phyloP scores from a whole-genome alignment of 1,140 invertebrate genomes.

The Drosophila azteca region DNA sequence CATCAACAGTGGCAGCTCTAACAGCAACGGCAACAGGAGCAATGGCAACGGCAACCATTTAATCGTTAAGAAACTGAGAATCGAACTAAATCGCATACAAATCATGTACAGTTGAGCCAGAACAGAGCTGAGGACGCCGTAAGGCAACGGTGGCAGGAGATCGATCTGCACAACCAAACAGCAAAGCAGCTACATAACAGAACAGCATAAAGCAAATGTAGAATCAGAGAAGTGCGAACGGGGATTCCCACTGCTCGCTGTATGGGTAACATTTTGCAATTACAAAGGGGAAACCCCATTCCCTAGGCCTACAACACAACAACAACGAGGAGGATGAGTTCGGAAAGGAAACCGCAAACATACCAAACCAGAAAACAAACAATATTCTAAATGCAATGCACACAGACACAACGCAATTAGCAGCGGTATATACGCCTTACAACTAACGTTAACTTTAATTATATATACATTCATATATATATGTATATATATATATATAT shows the following conservation, averaged over 20 bases:
- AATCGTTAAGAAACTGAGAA: constrained; percentile 64
- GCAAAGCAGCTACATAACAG: too few species aligned
- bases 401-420: constrained; percentile 60
- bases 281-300: too few species aligned
- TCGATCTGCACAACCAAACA: too few species aligned
- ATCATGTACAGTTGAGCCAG: constrained; percentile 61
- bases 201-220: too few species aligned
- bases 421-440: constrained; percentile 72
- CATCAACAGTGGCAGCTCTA: background rate
- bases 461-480: constrained; percentile 18
- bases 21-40: constrained; percentile 14
- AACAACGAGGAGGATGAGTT: constrained; percentile 2
- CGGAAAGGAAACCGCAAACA: constrained; percentile 4
- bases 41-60: constrained; percentile 41
- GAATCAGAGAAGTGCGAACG: too few species aligned
- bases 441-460: constrained; percentile 39
- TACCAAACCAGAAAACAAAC: constrained; percentile 23
- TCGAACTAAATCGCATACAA: constrained; percentile 69
- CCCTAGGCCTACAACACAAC: background rate
- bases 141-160: too few species aligned
- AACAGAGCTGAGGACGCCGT: too few species aligned
- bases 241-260: too few species aligned
- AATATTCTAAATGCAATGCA: constrained; percentile 64
- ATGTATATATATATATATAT: constrained; percentile 18
- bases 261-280: too few species aligned